Percentiles rank a stretch among this genome's conserved stretches.
Conservation (phyloP, 2,113 vertebrate species). For the Trogon surrucura region DNA sequence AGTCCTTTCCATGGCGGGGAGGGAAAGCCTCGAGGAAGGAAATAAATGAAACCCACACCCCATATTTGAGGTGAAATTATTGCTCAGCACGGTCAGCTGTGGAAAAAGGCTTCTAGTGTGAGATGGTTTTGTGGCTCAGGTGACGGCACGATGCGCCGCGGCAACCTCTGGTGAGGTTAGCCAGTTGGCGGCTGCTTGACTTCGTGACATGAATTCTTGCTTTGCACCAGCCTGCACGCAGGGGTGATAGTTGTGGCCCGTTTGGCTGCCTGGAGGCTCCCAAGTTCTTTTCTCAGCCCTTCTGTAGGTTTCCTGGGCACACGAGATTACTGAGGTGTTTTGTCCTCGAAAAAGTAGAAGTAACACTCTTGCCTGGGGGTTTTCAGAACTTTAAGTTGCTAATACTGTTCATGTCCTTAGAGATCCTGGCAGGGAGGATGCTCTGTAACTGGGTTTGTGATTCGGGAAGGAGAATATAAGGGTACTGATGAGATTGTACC, state of each 20-base stretch:
- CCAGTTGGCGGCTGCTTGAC: background rate
- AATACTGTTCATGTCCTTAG: background rate
- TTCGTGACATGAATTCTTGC: background rate
- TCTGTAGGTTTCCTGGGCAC: background rate
- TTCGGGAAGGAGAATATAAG: background rate
- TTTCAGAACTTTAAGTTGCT: background rate
- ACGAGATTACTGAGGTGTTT: background rate
- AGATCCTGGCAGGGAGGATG: background rate
- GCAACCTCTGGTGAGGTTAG: background rate
- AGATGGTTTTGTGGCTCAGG: background rate
- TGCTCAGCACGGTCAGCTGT: background rate
- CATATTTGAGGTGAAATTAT: background rate
- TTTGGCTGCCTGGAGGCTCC: background rate
- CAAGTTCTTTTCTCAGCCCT: background rate
- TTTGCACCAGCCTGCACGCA: rapidly evolving
- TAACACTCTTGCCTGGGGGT: rapidly evolving
- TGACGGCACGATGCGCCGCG: background rate
- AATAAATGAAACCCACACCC: background rate
- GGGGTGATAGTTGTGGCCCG: rapidly evolving
- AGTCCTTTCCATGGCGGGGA: background rate
- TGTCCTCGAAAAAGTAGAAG: background rate
- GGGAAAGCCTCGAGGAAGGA: background rate
- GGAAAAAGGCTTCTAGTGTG: background rate
- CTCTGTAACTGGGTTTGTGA: background rate
- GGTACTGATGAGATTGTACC: background rate